These are phyloP conservation scores for Drusus annulatus DNA, from an alignment of 1,140 invertebrate species.

Conservation along the genomic window DNA sequence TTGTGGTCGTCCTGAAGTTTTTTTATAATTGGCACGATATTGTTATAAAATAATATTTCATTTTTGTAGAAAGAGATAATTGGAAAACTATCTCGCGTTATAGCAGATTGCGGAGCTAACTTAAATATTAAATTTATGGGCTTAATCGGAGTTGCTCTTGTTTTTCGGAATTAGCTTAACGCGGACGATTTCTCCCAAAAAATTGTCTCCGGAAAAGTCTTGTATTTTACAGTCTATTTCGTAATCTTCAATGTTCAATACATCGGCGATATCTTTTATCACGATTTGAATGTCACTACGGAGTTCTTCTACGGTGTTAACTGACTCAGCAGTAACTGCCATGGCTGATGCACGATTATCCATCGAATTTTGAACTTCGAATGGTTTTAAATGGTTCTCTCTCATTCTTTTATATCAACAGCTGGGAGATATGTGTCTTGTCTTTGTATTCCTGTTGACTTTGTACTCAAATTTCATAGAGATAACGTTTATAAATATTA, in stretches of 20 bases:
- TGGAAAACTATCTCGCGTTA: not conserved
- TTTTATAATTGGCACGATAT: not conserved
- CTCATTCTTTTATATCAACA: too few species aligned
- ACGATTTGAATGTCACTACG: not conserved
- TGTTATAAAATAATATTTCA: not conserved
- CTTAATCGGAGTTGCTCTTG: not conserved
- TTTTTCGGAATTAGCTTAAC: not conserved
- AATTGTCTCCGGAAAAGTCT: conserved; percentile 26
- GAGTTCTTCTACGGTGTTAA: not conserved
- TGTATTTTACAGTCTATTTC: not conserved
- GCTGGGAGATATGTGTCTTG: too few species aligned
- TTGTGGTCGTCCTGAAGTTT: not conserved
- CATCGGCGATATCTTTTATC: not conserved
- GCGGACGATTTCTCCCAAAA: conserved; percentile 6
- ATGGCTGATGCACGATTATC: too few species aligned
- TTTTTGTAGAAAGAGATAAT: not conserved
- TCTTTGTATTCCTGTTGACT: too few species aligned
- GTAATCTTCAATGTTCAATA: not conserved
- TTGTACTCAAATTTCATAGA: too few species aligned
- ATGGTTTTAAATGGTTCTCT: too few species aligned
- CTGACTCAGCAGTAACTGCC: too few species aligned
- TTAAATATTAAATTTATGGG: conserved; percentile 7
- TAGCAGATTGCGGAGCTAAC: not conserved
- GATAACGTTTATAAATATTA: too few species aligned
- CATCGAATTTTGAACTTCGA: too few species aligned